Base-by-base conservation (phyloP, 2,888 invertebrate species). In the Odontomyia ornata region DNA sequence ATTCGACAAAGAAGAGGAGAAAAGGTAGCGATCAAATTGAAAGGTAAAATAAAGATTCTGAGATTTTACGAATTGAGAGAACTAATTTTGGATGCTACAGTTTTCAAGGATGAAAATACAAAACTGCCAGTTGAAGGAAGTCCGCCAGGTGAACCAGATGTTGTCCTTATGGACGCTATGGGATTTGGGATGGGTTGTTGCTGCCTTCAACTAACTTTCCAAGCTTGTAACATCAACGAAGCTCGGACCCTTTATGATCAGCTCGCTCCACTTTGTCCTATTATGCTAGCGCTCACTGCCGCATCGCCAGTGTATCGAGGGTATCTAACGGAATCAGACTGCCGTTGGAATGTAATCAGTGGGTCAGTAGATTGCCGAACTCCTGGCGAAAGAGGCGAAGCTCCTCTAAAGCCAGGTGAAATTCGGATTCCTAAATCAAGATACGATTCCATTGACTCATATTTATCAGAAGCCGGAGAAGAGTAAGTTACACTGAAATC, bases 171-270 rank as follows among this genome's bases (percentile, higher is more conserved):
- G 93, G 99, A 99, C 87, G 96, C 97, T 0, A 99, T 99, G 99
- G 99, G 98, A 27, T 99, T 99, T 86, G 99, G 98, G 76, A 99
- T 99, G 99, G 99, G 99, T 36, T 98, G 98, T 86, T 97, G 96
- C 83, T 99, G 98, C 85, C 89, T 99, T 52, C 99, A 99, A 86
- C 90, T 97, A 76, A 97, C 97, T 69, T 99, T 99, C 89, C 87
- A 87, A 80, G 98, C 99, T 0, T 97, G 97, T 86, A 98, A 98
- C 85, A 97, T 99, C 80, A 91, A 91, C 62, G 99, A 99, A 88
- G 99, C 99, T 3, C 90, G 97, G 80, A 95, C 94, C 47, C 89
- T 99, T 0, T 99, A 99, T 84, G 99, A 99, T 86, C 99, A 99
- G 85, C 89, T 99, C 36, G 95, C 98, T 13, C 98, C 98, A 0